phyloP scores from a whole-genome alignment of 2,113 vertebrate species.

The Paracanthobrama guichenoti region DNA sequence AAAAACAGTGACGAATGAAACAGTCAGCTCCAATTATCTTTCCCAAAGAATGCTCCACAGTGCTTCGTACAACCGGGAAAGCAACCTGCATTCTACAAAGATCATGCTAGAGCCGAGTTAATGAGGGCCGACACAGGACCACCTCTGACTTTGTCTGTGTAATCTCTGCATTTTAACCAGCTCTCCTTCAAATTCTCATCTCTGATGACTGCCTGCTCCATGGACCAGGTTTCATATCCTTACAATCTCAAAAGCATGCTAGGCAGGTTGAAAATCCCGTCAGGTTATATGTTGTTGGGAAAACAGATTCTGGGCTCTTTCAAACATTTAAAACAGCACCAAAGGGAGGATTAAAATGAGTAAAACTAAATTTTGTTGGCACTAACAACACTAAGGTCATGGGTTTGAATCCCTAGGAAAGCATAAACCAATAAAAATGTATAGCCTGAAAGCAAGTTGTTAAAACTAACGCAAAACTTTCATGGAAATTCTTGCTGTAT shows the following conservation, averaged over 20 bases:
- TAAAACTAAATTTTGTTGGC: background rate
- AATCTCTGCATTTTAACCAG: constrained; percentile 51
- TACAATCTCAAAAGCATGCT: constrained; percentile 6
- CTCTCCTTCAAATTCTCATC: constrained; percentile 16
- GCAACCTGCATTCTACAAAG: background rate
- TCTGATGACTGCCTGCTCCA: constrained; percentile 31
- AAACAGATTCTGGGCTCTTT: background rate
- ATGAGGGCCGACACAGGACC: constrained; percentile 42
- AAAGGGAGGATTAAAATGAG: background rate
- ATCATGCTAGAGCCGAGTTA: constrained; percentile 31
- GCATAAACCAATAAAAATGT: background rate
- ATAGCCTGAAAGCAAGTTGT: background rate
- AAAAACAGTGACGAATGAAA: constrained; percentile 17
- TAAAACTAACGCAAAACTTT: background rate
- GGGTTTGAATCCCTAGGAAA: background rate
- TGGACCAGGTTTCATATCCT: constrained; percentile 21
- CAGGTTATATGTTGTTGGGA: constrained; percentile 23
- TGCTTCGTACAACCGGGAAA: background rate
- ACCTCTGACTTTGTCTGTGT: constrained; percentile 32
- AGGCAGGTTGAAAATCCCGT: constrained; percentile 23
- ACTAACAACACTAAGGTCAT: background rate
- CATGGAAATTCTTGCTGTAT: background rate
- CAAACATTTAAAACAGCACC: background rate
- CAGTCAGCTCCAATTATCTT: constrained; percentile 41
- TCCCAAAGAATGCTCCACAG: constrained; percentile 22